Conservation (phyloP, 2,888 invertebrate species). For the Oscheius sp. region DNA sequence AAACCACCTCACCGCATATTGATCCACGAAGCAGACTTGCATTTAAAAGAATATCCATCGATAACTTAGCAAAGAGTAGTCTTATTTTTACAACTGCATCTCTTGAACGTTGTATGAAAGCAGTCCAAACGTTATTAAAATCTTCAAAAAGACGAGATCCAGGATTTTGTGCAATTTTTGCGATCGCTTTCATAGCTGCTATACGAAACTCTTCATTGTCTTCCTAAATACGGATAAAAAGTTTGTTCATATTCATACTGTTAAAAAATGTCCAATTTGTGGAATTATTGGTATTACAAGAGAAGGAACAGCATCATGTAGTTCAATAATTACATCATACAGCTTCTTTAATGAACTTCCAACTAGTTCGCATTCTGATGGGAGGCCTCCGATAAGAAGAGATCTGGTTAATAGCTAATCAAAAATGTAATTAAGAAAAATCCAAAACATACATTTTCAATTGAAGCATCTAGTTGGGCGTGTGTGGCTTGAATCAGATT, state of each 20-base stretch:
- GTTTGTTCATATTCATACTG: background rate
- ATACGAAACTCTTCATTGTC: background rate
- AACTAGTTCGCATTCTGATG: constrained; percentile 37
- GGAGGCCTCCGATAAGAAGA: constrained; percentile 35
- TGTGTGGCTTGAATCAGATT: constrained; percentile 5
- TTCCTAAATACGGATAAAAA: constrained; percentile 2
- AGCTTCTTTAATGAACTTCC: constrained; percentile 36
- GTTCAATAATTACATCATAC: constrained; percentile 34
- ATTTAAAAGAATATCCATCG: constrained; percentile 11
- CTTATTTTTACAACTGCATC: constrained; percentile 13
- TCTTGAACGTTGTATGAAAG: constrained; percentile 5
- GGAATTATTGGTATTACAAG: constrained; percentile 35
- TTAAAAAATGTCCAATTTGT: constrained; percentile 23
- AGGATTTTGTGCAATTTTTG: constrained; percentile 14
- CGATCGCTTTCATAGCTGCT: constrained; percentile 13
- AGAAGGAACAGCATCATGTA: constrained; percentile 31
- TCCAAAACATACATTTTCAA: constrained; percentile 6
- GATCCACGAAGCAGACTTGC: constrained; percentile 20
- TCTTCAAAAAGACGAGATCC: constrained; percentile 11
- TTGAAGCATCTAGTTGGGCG: background rate
- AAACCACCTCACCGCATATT: constrained; percentile 20
- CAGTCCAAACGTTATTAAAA: constrained; percentile 16
- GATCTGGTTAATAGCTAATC: constrained; percentile 28
- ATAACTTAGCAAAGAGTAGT: background rate
- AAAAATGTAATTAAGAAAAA: background rate